Base-by-base conservation (phyloP, 2,113 vertebrate species). In the Clarias batrachus region DNA sequence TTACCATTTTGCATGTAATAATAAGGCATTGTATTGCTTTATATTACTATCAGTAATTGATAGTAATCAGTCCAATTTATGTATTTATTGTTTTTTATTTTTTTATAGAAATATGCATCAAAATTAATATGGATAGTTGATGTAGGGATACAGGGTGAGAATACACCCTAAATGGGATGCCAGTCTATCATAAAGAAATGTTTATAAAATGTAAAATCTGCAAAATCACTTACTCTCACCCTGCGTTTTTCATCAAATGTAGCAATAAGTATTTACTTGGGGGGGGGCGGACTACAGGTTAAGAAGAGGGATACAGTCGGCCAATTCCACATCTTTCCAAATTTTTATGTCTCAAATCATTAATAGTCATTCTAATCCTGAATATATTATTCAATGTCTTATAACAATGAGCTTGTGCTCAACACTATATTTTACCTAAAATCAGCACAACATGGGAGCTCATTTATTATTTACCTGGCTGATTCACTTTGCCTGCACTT, bases 231-330 rank as follows among this genome's bases (percentile, higher is more conserved):
- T 12, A 57, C n/a, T 63, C 37, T 23, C 57, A 71, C 25, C 82
- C 14, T 27, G n/a, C 63, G 63, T 56, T 71, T 66, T 60, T 59
- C 17, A 73, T 66, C 3, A 48, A 14, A 41, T 59, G n/a, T 57
- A 19, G 27, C 60, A 74, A 11, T 16, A 54, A 81, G 84, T 62
- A 79, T 30, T 80, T 37, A 41, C n/a, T 48, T 21, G 63, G 60
- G 56, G 65, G 11, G 68, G n/a, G n/a, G n/a, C n/a, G n/a, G 76
- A 85, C 52, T 63, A 77, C 78, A 79, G 85, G n/a, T 37, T 66
- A 77, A 85, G 83, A 83, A 56, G 71, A 70, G 27, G 27, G 27
- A 33, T 70, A 17, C 6, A 33, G 27, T 66, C 2, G 63, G 63
- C 27, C 68, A 70, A 70, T 33, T 70, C 33, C 30, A 70, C 13